Percentiles rank a stretch among this genome's conserved stretches.
phyloP scores from a whole-genome alignment of 2,797 vertebrate genomes.

The Manis pentadactyla region DNA sequence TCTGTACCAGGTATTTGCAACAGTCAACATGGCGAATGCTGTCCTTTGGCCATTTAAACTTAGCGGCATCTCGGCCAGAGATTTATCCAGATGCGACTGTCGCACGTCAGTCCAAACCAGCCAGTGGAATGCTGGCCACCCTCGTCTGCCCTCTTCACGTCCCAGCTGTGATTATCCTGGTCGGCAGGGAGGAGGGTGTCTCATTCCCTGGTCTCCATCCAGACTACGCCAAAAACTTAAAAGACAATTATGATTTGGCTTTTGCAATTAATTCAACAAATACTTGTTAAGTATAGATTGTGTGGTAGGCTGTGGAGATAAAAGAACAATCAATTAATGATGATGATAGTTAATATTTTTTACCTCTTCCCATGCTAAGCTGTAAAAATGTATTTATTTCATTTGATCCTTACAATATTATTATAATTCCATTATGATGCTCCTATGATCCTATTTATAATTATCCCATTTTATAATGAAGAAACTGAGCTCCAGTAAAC shows the following conservation, averaged over 20 bases:
- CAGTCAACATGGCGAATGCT: not conserved
- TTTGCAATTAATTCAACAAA: slow-evolving; percentile 11
- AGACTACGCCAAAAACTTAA: not conserved
- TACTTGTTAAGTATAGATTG: not conserved
- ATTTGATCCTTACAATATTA: not conserved
- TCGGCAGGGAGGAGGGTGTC: not conserved
- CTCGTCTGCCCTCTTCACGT: not conserved
- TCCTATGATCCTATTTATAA: not conserved
- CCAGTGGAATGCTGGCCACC: too few relatives aligned
- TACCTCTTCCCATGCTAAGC: not conserved
- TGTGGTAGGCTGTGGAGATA: not conserved
- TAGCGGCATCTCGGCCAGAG: not conserved
- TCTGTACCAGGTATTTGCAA: not conserved
- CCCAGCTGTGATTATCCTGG: not conserved
- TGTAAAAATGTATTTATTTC: not conserved
- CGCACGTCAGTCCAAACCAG: not conserved
- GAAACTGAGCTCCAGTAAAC: not conserved
- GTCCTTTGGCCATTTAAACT: not conserved
- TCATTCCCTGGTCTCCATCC: not conserved
- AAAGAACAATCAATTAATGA: not conserved
- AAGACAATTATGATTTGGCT: not conserved
- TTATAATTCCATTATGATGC: not conserved
- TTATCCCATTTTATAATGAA: not conserved
- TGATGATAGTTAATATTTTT: not conserved
- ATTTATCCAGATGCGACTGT: not conserved